Percentiles rank a stretch among this genome's conserved stretches.
Conservation (phyloP, 2,113 vertebrate species). For the Leptobrachium ailaonicum region DNA sequence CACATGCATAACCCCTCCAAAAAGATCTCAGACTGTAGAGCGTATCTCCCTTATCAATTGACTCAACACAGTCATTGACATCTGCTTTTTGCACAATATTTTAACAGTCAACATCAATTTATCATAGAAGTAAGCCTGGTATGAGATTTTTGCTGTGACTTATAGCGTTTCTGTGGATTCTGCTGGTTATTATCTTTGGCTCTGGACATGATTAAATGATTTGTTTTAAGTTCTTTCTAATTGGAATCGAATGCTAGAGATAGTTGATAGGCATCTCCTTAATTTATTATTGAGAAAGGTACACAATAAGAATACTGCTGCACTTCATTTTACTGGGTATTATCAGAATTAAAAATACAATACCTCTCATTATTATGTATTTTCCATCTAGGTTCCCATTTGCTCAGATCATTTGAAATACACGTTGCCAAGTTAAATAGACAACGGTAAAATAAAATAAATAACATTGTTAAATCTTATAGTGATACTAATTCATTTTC, state of each 20-base stretch:
- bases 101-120: too few species aligned
- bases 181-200: background rate
- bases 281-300: background rate
- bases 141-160: background rate
- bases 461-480: background rate
- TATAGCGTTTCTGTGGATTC: background rate
- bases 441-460: background rate
- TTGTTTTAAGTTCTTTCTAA: background rate
- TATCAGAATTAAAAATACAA: background rate
- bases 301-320: background rate
- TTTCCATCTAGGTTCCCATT: background rate
- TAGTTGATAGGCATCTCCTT: background rate
- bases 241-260: background rate
- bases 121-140: too few species aligned
- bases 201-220: background rate
- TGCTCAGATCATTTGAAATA: background rate
- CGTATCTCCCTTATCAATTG: too few species aligned
- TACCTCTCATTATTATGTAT: background rate
- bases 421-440: background rate
- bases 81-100: too few species aligned
- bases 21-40: too few species aligned
- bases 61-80: too few species aligned
- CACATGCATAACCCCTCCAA: too few species aligned
- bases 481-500: background rate
- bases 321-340: background rate